These are phyloP conservation scores for Syrrhaptes paradoxus DNA, from an alignment of 2,113 vertebrate genomes.

Conservation along the genomic window DNA sequence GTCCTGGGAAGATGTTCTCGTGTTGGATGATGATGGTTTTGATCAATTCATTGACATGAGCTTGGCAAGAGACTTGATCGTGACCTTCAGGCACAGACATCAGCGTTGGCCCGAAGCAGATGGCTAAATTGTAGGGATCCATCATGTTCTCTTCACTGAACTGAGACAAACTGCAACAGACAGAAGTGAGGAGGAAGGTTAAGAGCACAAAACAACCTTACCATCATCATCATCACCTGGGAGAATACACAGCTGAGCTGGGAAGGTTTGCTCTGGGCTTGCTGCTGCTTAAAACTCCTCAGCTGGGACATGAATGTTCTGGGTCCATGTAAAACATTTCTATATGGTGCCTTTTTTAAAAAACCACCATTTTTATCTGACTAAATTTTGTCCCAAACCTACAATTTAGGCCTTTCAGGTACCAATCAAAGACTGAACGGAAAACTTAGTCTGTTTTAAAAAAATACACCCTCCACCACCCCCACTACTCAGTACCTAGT, in stretches of 20 bases:
- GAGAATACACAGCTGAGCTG: not conserved
- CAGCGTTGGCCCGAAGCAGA: slow-evolving; percentile 96
- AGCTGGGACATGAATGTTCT: not conserved
- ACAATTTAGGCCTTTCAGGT: too few relatives aligned
- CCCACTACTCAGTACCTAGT: too few relatives aligned
- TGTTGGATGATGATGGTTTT: slow-evolving; percentile 99
- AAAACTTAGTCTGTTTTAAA: not conserved
- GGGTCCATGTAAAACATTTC: not conserved
- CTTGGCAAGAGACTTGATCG: slow-evolving; percentile 97
- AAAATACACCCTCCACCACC: not conserved
- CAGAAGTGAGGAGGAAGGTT: not conserved
- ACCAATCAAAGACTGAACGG: too few relatives aligned
- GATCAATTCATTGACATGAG: slow-evolving; percentile 97
- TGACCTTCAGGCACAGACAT: slow-evolving; percentile 96
- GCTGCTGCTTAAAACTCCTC: not conserved
- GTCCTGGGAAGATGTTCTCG: slow-evolving; percentile 89
- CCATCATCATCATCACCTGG: not conserved
- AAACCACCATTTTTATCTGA: too few relatives aligned
- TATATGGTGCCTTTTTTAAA: too few relatives aligned
- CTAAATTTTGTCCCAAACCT: too few relatives aligned
- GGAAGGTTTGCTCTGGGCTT: not conserved
- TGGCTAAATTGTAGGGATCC: slow-evolving; percentile 99
- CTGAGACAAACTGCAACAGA: slow-evolving; percentile 88
- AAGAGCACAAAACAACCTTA: not conserved
- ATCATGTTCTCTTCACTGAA: slow-evolving; percentile 99